These are phyloP conservation scores for Lutraria lutraria DNA, from an alignment of 2,888 invertebrate genomes.

Conservation along the genomic window DNA sequence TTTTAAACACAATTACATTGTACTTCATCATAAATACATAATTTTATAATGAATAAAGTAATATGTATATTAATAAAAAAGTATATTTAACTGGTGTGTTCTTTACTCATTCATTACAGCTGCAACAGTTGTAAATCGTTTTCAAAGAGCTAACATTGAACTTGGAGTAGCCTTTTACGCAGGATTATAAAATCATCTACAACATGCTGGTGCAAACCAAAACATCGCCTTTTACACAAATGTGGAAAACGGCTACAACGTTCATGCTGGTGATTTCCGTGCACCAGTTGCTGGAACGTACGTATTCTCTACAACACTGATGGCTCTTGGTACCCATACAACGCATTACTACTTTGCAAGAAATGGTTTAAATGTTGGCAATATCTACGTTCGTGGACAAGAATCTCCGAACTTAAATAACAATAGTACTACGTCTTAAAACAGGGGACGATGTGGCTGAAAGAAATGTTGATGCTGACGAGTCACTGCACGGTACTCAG, in stretches of 20 bases:
- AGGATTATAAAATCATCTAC: neutral
- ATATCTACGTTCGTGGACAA: neutral
- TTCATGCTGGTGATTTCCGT: conserved; percentile 14
- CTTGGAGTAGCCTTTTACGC: conserved; percentile 1
- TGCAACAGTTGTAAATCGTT: neutral
- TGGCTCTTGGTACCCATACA: neutral
- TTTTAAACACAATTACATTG: no score
- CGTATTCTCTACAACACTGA: neutral
- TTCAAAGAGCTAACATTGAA: neutral
- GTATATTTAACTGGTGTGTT: no score
- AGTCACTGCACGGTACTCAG: neutral
- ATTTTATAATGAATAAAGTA: no score
- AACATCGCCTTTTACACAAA: neutral
- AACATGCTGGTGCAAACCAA: neutral
- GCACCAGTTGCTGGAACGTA: conserved; percentile 12
- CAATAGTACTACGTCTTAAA: neutral
- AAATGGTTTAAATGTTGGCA: neutral
- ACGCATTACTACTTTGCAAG: neutral
- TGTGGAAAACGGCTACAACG: neutral
- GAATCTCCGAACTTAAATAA: neutral
- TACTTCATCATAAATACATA: no score
- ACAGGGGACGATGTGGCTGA: neutral
- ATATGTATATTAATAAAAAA: no score
- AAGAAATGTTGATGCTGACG: neutral
- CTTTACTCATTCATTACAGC: neutral